These are phyloP conservation scores for Nephila pilipes DNA, from an alignment of 1,140 invertebrate species.

Conservation along the genomic window DNA sequence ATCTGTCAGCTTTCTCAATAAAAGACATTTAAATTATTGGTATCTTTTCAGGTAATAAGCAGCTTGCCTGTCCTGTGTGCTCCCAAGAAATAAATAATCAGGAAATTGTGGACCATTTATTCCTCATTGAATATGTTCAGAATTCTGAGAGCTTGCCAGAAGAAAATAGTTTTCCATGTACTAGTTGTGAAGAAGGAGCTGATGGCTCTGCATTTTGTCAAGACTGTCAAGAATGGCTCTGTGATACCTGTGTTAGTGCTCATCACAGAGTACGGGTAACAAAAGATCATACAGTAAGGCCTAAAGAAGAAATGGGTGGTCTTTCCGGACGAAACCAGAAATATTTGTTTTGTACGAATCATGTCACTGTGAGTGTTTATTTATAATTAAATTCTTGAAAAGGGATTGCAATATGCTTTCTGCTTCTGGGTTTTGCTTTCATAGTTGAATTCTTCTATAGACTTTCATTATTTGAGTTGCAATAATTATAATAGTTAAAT, in stretches of 20 bases:
- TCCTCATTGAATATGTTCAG: conserved; percentile 85
- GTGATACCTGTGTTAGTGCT: conserved; percentile 92
- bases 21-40: too few species aligned
- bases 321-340: conserved; percentile 82
- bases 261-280: conserved; percentile 92
- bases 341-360: conserved; percentile 87
- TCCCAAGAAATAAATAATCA: conserved; percentile 84
- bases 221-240: conserved; percentile 94
- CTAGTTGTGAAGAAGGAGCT: conserved; percentile 91
- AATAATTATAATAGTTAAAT: too few species aligned
- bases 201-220: conserved; percentile 91
- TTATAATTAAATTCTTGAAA: background rate
- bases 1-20: too few species aligned
- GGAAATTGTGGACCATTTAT: conserved; percentile 89
- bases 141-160: conserved; percentile 82
- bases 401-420: background rate
- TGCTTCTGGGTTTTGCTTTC: background rate
- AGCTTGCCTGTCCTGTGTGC: conserved; percentile 82
- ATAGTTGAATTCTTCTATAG: conserved; percentile 5
- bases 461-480: too few species aligned
- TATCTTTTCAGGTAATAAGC: conserved; percentile 62
- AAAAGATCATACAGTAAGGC: conserved; percentile 94
- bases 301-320: conserved; percentile 88
- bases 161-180: conserved; percentile 85
- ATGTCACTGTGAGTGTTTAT: conserved; percentile 85